Conservation (phyloP, 2,888 invertebrate genomes). For the Athetis lepigone region DNA sequence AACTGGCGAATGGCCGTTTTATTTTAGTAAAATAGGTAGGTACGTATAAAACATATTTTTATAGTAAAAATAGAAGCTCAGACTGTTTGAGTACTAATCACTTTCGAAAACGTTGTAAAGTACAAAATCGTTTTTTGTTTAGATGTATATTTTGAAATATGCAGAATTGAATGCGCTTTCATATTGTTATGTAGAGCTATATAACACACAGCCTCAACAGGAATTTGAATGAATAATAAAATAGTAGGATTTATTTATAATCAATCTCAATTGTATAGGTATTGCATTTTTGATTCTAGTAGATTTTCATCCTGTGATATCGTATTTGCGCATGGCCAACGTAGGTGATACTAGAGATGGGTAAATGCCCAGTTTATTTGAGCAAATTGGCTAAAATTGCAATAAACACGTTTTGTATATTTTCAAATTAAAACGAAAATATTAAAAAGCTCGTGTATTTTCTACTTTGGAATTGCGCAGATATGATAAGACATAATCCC, state of each 20-base stretch:
- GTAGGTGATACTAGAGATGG: no score
- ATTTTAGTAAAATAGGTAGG: conserved; percentile 9
- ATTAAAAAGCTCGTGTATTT: no score
- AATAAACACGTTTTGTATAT: no score
- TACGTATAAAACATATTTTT: conserved; percentile 64
- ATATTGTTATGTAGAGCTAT: neutral
- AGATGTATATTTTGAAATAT: conserved; percentile 2
- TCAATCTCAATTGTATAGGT: conserved; percentile 25
- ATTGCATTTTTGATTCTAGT: conserved; percentile 4
- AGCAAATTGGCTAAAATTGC: no score
- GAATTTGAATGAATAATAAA: conserved; percentile 7
- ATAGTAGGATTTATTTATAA: conserved; percentile 13
- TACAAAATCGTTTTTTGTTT: conserved; percentile 24
- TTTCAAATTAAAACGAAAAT: no score
- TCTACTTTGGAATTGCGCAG: conserved; percentile 4
- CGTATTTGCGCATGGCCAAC: conserved; percentile 1
- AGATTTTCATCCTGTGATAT: conserved; percentile 4
- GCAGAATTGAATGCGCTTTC: neutral
- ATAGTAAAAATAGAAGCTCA: conserved; percentile 61
- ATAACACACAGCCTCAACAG: neutral
- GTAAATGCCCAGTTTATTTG: no score
- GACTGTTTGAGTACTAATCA: conserved; percentile 36
- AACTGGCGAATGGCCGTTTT: neutral
- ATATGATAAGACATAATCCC: neutral
- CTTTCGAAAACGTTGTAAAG: conserved; percentile 32